Evolutionary conservation across 1,140 invertebrate species (phyloP).

Genomic region (Heliconius hermathena): DNA sequence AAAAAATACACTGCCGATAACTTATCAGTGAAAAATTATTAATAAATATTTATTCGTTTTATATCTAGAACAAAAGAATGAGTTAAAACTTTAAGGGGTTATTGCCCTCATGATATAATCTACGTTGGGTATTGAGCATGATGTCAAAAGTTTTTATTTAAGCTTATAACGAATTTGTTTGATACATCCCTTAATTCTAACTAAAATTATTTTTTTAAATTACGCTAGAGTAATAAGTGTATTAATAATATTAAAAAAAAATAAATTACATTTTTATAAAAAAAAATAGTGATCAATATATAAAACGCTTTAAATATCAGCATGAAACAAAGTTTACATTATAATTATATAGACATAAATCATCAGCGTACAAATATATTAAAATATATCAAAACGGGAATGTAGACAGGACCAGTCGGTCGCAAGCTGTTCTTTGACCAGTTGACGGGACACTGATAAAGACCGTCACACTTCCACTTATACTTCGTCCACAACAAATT

Average conservation of each 20-base stretch:
- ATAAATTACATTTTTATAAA: background rate
- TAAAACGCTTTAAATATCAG: background rate
- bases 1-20: too few relatives aligned
- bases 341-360: constrained; percentile 27
- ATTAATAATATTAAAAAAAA: too few relatives aligned
- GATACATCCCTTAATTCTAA: background rate
- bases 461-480: constrained; percentile 44
- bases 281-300: background rate
- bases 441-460: constrained; percentile 50
- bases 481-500: constrained; percentile 42
- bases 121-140: too few relatives aligned
- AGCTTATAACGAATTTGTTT: background rate
- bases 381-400: constrained; percentile 34
- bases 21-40: too few relatives aligned
- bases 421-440: constrained; percentile 55
- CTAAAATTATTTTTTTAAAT: background rate
- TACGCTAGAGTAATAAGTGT: background rate
- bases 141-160: background rate
- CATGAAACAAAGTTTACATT: background rate
- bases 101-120: too few relatives aligned
- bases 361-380: constrained; percentile 37
- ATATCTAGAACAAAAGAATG: too few relatives aligned
- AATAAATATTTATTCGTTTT: too few relatives aligned
- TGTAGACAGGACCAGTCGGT: constrained; percentile 46
- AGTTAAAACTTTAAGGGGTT: too few relatives aligned